phyloP scores from a whole-genome alignment of 2,888 invertebrate species.

The Antheraea assamensis region DNA sequence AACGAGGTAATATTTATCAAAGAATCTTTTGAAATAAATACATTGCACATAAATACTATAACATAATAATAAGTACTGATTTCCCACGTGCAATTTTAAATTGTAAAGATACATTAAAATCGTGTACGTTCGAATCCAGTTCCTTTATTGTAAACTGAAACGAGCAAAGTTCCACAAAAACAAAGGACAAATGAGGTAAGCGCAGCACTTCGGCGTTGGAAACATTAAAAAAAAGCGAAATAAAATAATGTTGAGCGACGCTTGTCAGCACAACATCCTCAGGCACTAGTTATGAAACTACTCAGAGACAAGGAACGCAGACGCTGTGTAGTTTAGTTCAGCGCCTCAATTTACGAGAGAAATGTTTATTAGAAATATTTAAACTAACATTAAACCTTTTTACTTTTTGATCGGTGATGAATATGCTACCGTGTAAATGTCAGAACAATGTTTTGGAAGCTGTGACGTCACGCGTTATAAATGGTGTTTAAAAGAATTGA shows the following conservation, averaged over 20 bases:
- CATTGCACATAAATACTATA: background rate
- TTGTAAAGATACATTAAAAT: background rate
- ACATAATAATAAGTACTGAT: background rate
- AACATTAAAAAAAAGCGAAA: constrained; percentile 40
- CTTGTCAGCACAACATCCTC: constrained; percentile 47
- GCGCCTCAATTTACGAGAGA: constrained; percentile 23
- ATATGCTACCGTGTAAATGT: too few relatives aligned
- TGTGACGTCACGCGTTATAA: too few relatives aligned
- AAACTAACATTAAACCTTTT: background rate
- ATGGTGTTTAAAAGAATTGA: too few relatives aligned
- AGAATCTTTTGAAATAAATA: too few relatives aligned
- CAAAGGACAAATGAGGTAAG: constrained; percentile 28
- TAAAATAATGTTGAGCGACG: constrained; percentile 43
- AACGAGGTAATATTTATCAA: background rate
- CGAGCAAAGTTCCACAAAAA: constrained; percentile 13
- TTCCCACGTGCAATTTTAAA: background rate
- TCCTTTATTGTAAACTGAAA: background rate
- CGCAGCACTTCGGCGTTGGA: constrained; percentile 33
- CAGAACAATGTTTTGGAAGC: too few relatives aligned
- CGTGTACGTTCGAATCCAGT: background rate
- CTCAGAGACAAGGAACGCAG: constrained; percentile 42
- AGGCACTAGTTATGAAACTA: constrained; percentile 49
- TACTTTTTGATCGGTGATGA: too few relatives aligned
- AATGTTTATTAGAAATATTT: background rate
- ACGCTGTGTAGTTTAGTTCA: constrained; percentile 32